Conservation (phyloP, 2,113 vertebrate genomes). For the Raphicerus campestris region DNA sequence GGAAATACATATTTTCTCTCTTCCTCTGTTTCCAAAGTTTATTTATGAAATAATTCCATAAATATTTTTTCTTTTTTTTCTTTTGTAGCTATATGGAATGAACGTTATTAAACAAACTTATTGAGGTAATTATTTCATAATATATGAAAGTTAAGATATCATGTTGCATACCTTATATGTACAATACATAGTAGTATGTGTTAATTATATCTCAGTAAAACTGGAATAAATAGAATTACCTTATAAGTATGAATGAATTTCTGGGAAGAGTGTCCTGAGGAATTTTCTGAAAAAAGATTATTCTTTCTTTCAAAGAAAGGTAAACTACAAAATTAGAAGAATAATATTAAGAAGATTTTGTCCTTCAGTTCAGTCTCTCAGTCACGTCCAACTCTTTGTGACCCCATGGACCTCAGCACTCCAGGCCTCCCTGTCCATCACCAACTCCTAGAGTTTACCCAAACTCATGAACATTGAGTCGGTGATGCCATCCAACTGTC, state of each 20-base stretch:
- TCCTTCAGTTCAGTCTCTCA: not conserved
- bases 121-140: not conserved
- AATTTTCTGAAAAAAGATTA: not conserved
- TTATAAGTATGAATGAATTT: not conserved
- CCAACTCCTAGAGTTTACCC: not conserved
- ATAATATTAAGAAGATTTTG: not conserved
- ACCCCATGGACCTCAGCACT: not conserved
- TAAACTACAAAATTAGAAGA: not conserved
- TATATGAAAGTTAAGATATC: not conserved
- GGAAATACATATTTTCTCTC: not conserved
- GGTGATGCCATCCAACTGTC: not conserved
- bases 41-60: not conserved
- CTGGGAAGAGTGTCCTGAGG: not conserved
- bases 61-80: not conserved
- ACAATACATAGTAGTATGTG: not conserved
- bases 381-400: accelerated
- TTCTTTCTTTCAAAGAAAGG: not conserved
- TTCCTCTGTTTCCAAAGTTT: not conserved
- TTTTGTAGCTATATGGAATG: not conserved
- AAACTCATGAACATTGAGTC: not conserved
- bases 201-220: not conserved
- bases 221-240: not conserved
- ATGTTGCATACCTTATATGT: not conserved
- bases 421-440: not conserved
- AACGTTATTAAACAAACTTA: not conserved